Evolutionary conservation across 2,888 invertebrate genomes (phyloP), one percentile per base, ranked within the genome.

Genomic region (Ophion ellenae): DNA sequence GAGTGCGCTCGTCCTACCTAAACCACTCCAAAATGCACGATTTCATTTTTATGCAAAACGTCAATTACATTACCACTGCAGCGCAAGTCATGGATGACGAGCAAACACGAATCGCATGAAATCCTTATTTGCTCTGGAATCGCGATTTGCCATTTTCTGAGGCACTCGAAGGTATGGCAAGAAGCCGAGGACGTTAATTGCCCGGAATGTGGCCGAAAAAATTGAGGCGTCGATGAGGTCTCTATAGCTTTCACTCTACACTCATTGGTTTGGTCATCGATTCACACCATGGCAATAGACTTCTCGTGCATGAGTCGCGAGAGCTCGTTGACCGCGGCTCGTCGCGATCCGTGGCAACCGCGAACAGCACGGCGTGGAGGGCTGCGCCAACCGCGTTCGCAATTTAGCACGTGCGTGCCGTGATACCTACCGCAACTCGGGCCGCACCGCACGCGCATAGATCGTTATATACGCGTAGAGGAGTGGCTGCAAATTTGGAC

Each of bases 351-450:
- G 70, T 71, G 70, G 64, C 81, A 63, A 71, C 64, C 57, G 76
- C 81, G 28, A 63, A 47, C 66, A 63, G 47, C 45, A 28, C 14
- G 53, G 69, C 61, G 71, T 70, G 24, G 32, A 69, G 67, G 59
- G 64, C 70, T 47, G 82, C 81, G 86, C 83, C 83, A 83, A 88
- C 88, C 88, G 90, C 89, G 88, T 89, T 87, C 88, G 86, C 89
- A 90, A 90, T 90, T 90, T 88, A 89, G 88, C 90, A 89, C 89
- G 90, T 89, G 91, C 90, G 88, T 90, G 87, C 88, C 83, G 84
- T 81, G 87, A 86, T 87, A 89, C 80, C 86, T 84, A 89, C 88
- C 84, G 87, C 88, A 83, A 88, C 84, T 77, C 66, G 85, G 87
- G 75, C 85, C 86, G 81, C 85, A 69, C 81, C 84, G 73, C 81